phyloP scores from a whole-genome alignment of 2,888 invertebrate genomes.

The Thecocarcelia acutangulata region DNA sequence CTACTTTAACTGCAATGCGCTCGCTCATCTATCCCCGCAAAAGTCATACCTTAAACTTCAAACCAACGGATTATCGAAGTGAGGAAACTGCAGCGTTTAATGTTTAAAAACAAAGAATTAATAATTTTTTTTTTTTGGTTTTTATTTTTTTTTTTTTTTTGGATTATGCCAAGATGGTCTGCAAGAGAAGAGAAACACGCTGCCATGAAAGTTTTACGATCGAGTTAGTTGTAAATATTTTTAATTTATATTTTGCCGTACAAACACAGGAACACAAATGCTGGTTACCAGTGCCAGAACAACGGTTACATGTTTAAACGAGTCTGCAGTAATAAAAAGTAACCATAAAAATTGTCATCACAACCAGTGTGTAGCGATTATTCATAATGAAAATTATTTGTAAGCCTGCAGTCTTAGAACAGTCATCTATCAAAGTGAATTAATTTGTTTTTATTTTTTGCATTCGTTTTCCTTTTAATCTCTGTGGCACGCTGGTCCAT shows the following conservation, averaged over 20 bases:
- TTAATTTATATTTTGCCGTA: slow-evolving; percentile 37
- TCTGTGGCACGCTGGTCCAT: background rate
- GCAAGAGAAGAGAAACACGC: slow-evolving; percentile 32
- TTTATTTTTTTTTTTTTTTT: too few relatives aligned
- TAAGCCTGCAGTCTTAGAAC: slow-evolving; percentile 64
- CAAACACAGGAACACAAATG: slow-evolving; percentile 4
- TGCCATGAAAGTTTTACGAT: slow-evolving; percentile 59
- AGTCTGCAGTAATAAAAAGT: slow-evolving; percentile 18
- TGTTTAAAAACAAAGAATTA: slow-evolving; percentile 43
- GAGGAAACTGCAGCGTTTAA: slow-evolving; percentile 16
- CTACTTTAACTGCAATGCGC: slow-evolving; percentile 17
- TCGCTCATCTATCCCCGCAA: slow-evolving; percentile 10
- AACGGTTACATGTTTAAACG: background rate
- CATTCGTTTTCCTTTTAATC: background rate
- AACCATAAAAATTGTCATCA: slow-evolving; percentile 68
- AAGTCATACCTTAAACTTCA: slow-evolving; percentile 21
- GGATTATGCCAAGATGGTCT: slow-evolving; percentile 1
- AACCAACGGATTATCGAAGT: slow-evolving; percentile 12
- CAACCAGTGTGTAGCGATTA: slow-evolving; percentile 65
- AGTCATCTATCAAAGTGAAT: slow-evolving; percentile 66
- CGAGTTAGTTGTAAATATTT: slow-evolving; percentile 53
- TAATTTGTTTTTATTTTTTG: background rate
- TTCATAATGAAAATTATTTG: slow-evolving; percentile 68
- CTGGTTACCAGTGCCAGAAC: slow-evolving; percentile 1
- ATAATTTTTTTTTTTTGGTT: slow-evolving; percentile 38